Evolutionary conservation across 2,797 vertebrate species (phyloP).

Genomic region (Platalea minor): DNA sequence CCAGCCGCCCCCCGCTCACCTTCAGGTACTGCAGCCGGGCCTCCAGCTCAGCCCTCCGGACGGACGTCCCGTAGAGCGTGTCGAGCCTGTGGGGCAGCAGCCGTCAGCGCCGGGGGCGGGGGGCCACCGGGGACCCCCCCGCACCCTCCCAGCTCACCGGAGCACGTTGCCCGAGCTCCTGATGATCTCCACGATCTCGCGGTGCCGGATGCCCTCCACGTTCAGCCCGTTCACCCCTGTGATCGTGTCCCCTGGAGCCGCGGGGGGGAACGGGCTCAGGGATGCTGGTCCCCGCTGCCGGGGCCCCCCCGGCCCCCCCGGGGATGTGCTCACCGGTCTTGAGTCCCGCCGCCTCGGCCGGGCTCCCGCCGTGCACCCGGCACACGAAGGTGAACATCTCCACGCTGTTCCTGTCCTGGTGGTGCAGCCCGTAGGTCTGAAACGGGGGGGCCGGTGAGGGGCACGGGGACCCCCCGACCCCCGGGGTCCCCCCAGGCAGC

Average conservation of each 20-base stretch:
- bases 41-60: slow-evolving; percentile 91
- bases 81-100: slow-evolving; percentile 79
- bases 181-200: slow-evolving; percentile 95
- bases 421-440: slow-evolving; percentile 94
- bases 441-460: not conserved
- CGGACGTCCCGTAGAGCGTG: slow-evolving; percentile 88
- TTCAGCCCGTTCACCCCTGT: slow-evolving; percentile 86
- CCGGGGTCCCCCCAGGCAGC: fast-evolving
- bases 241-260: slow-evolving; percentile 88
- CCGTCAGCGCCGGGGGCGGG: not conserved
- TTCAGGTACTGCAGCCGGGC: slow-evolving; percentile 93
- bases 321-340: slow-evolving; percentile 82
- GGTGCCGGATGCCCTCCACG: slow-evolving; percentile 88
- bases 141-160: slow-evolving; percentile 70
- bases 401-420: slow-evolving; percentile 88
- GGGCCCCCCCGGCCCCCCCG: fast-evolving
- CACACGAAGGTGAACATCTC: slow-evolving; percentile 98
- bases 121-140: not conserved
- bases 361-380: slow-evolving; percentile 87
- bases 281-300: fast-evolving
- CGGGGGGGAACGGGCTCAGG: not conserved
- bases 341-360: slow-evolving; percentile 88
- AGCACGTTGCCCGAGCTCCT: slow-evolving; percentile 86
- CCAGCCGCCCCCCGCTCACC: slow-evolving; percentile 66
- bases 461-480: fast-evolving